phyloP scores from a whole-genome alignment of 2,888 invertebrate genomes.

The Serrognathus titanus region DNA sequence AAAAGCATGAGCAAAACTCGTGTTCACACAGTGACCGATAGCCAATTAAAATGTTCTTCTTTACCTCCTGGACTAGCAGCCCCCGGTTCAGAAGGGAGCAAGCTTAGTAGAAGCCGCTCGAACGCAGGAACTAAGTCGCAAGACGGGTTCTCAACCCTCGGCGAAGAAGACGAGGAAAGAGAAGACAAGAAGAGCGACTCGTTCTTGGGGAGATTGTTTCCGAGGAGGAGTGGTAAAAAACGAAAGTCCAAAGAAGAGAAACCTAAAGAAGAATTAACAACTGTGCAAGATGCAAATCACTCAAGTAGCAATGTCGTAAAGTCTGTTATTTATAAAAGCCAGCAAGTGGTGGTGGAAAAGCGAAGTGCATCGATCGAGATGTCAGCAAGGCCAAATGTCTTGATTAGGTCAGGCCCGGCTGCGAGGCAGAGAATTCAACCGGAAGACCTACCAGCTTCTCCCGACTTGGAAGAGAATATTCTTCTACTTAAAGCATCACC shows the following conservation, averaged over 20 bases:
- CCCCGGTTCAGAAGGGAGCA: conserved; percentile 49
- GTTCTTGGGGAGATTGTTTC: conserved; percentile 64
- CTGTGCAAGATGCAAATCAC: neutral
- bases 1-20: conserved; percentile 25
- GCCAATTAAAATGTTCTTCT: conserved; percentile 62
- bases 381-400: conserved; percentile 36
- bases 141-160: conserved; percentile 36
- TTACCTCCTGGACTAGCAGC: conserved; percentile 61
- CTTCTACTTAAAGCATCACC: conserved; percentile 33
- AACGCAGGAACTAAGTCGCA: conserved; percentile 46
- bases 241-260: conserved; percentile 55
- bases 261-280: neutral
- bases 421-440: conserved; percentile 57
- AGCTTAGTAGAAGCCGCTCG: conserved; percentile 52
- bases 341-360: neutral
- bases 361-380: conserved; percentile 1
- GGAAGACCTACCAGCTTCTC: conserved; percentile 51
- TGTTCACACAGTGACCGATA: conserved; percentile 43
- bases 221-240: conserved; percentile 69
- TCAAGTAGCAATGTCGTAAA: neutral
- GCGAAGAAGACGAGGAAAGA: conserved; percentile 45
- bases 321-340: neutral
- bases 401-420: conserved; percentile 51
- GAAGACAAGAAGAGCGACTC: conserved; percentile 54
- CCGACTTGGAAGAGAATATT: conserved; percentile 32